Base-by-base conservation (phyloP, 1,140 invertebrate species). In the Dolichoris vasculosae region DNA sequence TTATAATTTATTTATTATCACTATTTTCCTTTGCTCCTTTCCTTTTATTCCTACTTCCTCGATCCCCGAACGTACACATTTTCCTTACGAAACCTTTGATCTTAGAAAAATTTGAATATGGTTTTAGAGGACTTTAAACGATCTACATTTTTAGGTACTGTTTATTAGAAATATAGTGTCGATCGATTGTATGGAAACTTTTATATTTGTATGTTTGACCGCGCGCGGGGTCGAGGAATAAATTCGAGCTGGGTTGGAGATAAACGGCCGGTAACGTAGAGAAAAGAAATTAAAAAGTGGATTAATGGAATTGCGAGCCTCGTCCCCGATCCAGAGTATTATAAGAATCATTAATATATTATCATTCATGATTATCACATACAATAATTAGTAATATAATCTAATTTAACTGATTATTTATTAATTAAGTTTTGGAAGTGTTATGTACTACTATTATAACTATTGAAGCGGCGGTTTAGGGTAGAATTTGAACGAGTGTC, bases 321-420 rank as follows among this genome's bases (percentile, higher is more conserved):
- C 86, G 82, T 82, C 83, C 88, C 84, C 83, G 86, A 87, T 89
- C 88, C 88, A 90, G 89, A 93, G 92, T 93, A 93, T 93, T 93
- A 92, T 93, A 93, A 92, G 92, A 93, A 92, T 92, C 92, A 93
- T 92, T 93, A 93, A 93, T 93, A 93, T 93, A 93, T 93, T 93
- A 93, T 93, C 91, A 93, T 93, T 91, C 91, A 93, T 93, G 90
- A 93, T 91, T 93, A 92, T 92, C 90, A 87, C 90, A 91, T 91
- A 90, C 90, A 90, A 89, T 92, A 92, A 93, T 91, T 93, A 93
- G 91, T 92, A 90, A 91, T 91, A 90, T 92, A 93, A 92, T 92
- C 90, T 93, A 93, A 93, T 93, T 93, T 93, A 93, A 93, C 91
- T 89, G 89, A 93, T 93, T 93, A 93, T 93, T 93, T 93, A 93